A percentile compares a stretch with the other conserved stretches of the same genome.
Conservation (phyloP, 2,797 vertebrate species). For the Bradypodion ventrale region DNA sequence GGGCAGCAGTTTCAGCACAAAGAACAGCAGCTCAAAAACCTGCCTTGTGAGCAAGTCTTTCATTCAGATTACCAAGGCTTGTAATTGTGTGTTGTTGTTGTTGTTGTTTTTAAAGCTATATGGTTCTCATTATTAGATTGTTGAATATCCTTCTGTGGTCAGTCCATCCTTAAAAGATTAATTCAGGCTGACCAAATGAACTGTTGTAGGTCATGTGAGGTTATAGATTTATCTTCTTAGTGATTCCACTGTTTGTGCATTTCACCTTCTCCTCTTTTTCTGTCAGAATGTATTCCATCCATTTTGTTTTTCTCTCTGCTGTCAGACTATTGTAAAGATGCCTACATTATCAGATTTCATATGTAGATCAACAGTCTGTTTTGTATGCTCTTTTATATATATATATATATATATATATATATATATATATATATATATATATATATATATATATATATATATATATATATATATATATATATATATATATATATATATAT, state of each 20-base stretch:
- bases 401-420: conserved; percentile 19
- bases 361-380: conserved; percentile 32
- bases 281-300: conserved; percentile 39
- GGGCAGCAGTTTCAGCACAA: neutral
- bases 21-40: conserved; percentile 1
- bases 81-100: neutral
- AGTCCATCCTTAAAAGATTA: neutral
- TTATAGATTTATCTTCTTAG: neutral
- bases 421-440: conserved; percentile 20
- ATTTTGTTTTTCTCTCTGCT: conserved; percentile 25
- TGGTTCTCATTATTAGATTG: neutral
- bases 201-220: neutral
- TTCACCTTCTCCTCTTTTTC: neutral
- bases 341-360: conserved; percentile 38
- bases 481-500: conserved; percentile 19
- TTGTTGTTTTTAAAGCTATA: neutral
- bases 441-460: conserved; percentile 28
- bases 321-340: conserved; percentile 47
- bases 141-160: neutral
- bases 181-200: neutral
- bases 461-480: conserved; percentile 32
- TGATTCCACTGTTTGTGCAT: conserved; percentile 10
- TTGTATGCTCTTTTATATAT: conserved; percentile 36
- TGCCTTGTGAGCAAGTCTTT: neutral
- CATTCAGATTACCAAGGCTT: neutral